phyloP scores from a whole-genome alignment of 1,140 invertebrate species.

The Pogonomyrmex californicus region DNA sequence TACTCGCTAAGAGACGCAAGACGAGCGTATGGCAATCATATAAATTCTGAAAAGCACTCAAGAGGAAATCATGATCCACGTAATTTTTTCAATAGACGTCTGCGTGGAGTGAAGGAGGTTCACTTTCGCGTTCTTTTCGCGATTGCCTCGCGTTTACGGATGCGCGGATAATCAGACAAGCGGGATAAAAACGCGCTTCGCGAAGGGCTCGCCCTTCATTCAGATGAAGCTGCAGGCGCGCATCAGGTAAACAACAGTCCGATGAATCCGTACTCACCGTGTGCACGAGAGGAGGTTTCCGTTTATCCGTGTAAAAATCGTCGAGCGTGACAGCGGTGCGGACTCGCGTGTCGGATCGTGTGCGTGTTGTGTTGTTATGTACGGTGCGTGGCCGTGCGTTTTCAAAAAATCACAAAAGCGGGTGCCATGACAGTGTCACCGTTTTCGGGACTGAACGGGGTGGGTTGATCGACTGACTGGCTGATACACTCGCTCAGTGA shows the following conservation, averaged over 20 bases:
- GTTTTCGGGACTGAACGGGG: constrained; percentile 70
- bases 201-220: constrained; percentile 69
- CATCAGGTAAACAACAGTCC: constrained; percentile 60
- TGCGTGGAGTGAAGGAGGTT: not conserved
- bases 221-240: constrained; percentile 19
- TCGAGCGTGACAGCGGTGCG: constrained; percentile 15
- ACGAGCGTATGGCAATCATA: not conserved
- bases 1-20: not conserved
- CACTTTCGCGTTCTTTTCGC: not conserved
- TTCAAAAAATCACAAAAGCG: constrained; percentile 77
- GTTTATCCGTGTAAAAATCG: constrained; percentile 40
- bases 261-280: constrained; percentile 64
- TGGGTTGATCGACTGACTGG: constrained; percentile 21
- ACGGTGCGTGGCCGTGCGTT: constrained; percentile 50
- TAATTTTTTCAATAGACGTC: not conserved
- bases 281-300: constrained; percentile 42
- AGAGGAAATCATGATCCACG: no score
- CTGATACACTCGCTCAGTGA: constrained; percentile 64
- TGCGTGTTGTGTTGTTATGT: constrained; percentile 19
- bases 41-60: not conserved
- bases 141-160: not conserved
- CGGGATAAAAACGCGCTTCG: not conserved
- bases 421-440: constrained; percentile 81
- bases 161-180: not conserved
- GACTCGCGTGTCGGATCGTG: not conserved